These are phyloP conservation scores for Xiphophorus maculatus DNA, from an alignment of 2,113 vertebrate species.

Conservation along the genomic window DNA sequence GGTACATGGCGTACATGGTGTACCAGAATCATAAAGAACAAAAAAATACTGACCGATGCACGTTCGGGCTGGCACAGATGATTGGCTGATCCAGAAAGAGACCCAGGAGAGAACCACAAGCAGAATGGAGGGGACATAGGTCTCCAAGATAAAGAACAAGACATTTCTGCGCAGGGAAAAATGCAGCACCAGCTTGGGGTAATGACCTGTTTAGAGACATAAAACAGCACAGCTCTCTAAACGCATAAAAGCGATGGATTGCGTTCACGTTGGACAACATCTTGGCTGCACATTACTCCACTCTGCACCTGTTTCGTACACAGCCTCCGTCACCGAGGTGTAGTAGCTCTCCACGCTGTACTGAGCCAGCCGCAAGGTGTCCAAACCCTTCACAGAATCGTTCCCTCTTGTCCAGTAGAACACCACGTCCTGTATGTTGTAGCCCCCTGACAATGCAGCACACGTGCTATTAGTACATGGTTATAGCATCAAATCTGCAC, in stretches of 20 bases:
- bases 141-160: slow-evolving; percentile 90
- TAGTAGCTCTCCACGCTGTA: slow-evolving; percentile 91
- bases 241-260: neutral
- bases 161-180: slow-evolving; percentile 90
- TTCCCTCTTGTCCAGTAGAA: slow-evolving; percentile 94
- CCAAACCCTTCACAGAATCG: slow-evolving; percentile 87
- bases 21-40: neutral
- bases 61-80: slow-evolving; percentile 89
- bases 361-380: slow-evolving; percentile 86
- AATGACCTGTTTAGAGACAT: slow-evolving; percentile 76
- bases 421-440: slow-evolving; percentile 89
- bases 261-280: neutral
- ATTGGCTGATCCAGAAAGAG: slow-evolving; percentile 93
- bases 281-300: neutral
- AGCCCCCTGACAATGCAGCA: slow-evolving; percentile 83
- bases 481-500: neutral
- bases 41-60: slow-evolving; percentile 83
- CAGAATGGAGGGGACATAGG: slow-evolving; percentile 88
- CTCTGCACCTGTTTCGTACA: slow-evolving; percentile 87
- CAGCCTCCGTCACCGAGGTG: slow-evolving; percentile 86
- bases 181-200: slow-evolving; percentile 89
- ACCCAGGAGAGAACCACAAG: slow-evolving; percentile 92
- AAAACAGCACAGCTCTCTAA: neutral
- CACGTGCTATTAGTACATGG: neutral
- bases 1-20: neutral